Base-by-base conservation (phyloP, 1,140 invertebrate species). In the Cephus cinctus region DNA sequence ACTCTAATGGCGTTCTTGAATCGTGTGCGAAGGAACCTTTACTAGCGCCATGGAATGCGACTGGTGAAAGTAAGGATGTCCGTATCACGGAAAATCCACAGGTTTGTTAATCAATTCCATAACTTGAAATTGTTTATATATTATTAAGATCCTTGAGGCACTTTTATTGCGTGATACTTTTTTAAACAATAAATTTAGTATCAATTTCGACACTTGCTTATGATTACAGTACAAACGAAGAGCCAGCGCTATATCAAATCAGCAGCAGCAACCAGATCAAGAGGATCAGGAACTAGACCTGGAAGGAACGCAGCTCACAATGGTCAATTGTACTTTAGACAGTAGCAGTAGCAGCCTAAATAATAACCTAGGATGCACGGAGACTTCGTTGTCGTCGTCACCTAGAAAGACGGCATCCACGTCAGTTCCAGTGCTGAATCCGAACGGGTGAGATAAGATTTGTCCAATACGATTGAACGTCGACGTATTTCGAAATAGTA, bases 21-120 rank as follows among this genome's bases (percentile, higher is more conserved):
- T 58, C 59, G 47, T 74, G 72, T 36, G 60, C 65, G 5, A 76
- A 77, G 50, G 64, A 77, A 31, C 73, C 76, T 19, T 58, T 79
- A 19, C 53, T 80, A 32, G 57, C 62, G 14, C 51, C 74, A 38
- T 76, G 77, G 76, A 58, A 71, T 43, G 55, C 68, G 16, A 78
- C 80, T 54, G 77, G 76, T 20, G 67, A 75, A 43, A 58, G 65
- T 20, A 75, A 74, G 35, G 67, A 74, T 60, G 63, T 79, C 39
- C 67, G 73, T 45, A 79, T 80, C 31, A 79, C 75, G 30, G 78
- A 81, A 66, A 81, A 80, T 69, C 77, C 79, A 36, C 76, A 80
- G 73, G 80, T 83, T 69, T 30, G 14, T 30, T 2, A 30, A n/a
- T n/a, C 27, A 30, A 30, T 4, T 30, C 4, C 2, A 30, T 11